Evolutionary conservation across 2,888 invertebrate species (phyloP), one percentile per base, ranked within the genome.

Genomic region (Cryptus viduatorius): DNA sequence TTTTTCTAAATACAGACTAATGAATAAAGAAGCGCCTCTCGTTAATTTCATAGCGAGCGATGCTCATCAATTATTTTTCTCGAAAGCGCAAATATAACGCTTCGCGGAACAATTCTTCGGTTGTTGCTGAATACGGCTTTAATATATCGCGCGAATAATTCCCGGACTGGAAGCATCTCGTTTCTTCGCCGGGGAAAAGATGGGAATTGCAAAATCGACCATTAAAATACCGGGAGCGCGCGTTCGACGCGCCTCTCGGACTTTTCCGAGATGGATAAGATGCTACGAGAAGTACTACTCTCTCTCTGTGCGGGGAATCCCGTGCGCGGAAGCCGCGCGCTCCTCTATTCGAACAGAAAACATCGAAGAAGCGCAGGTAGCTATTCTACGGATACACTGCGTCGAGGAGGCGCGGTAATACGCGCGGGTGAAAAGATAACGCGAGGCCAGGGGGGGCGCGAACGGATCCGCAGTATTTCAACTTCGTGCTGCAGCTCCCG

Each of bases 121-220:
- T 29, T 24, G 29, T 24, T 19, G 59, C 12, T 59, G 59, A 59
- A 59, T 29, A 59, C 24, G 12, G 12, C 59, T 29, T 3, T 12
- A 5, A 19, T 53, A 53, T 61, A 29, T 61, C 61, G 5, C 29
- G 24, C 56, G 56, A 56, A 12, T 24, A 37, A 37, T 4, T 37
- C 37, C 31, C 29, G 7, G 61, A 61, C 29, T 61, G 61, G 14
- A 31, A 29, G 46, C 12, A 24, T 46, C 29, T 16, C 24, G 24
- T 42, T 67, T 44, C 1, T 53, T 44, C 59, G 31, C 24, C 56
- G 53, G 56, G 37, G 8, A 37, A 46, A 77, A 67, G 67, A 77
- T 77, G 67, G 37, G 68, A 59, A 68, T 68, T 68, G 59, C 44
- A 46, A 64, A 68, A 77, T 77, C 42, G 77, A 42, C 56, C 67